Conservation (phyloP, 2,888 invertebrate genomes). For the Mythimna pallens region DNA sequence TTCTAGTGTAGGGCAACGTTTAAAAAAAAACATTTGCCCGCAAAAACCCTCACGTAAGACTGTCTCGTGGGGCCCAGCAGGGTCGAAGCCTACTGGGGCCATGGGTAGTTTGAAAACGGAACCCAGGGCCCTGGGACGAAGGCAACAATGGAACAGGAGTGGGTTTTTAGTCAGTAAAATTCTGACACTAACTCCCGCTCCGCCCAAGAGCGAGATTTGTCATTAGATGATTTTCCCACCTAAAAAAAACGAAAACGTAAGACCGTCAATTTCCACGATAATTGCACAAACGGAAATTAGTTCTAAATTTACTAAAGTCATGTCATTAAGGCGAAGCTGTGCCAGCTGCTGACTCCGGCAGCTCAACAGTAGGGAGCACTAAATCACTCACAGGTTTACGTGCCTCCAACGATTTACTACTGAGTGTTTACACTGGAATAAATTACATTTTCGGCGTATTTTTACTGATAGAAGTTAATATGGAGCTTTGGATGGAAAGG, state of each 20-base stretch:
- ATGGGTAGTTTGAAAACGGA: too few species aligned
- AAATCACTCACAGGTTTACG: constrained; percentile 48
- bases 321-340: neutral
- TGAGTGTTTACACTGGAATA: constrained; percentile 45
- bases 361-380: constrained; percentile 24
- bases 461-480: constrained; percentile 51
- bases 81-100: too few species aligned
- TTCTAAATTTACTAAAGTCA: constrained; percentile 9
- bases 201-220: too few species aligned
- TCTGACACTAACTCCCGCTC: too few species aligned
- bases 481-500: constrained; percentile 13
- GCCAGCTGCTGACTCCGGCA: constrained; percentile 36
- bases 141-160: too few species aligned
- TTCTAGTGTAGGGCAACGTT: too few species aligned
- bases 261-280: neutral
- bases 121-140: too few species aligned
- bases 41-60: neutral
- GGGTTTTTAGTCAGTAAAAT: too few species aligned
- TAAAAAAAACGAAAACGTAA: too few species aligned
- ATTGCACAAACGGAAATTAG: neutral
- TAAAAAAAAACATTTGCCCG: too few species aligned
- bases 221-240: too few species aligned
- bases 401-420: constrained; percentile 32
- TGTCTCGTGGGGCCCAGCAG: too few species aligned
- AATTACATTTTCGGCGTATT: constrained; percentile 55